A percentile compares a stretch with the other conserved stretches of the same genome.
Conservation (phyloP, 2,888 invertebrate species). For the Acanthosoma haemorrhoidale region DNA sequence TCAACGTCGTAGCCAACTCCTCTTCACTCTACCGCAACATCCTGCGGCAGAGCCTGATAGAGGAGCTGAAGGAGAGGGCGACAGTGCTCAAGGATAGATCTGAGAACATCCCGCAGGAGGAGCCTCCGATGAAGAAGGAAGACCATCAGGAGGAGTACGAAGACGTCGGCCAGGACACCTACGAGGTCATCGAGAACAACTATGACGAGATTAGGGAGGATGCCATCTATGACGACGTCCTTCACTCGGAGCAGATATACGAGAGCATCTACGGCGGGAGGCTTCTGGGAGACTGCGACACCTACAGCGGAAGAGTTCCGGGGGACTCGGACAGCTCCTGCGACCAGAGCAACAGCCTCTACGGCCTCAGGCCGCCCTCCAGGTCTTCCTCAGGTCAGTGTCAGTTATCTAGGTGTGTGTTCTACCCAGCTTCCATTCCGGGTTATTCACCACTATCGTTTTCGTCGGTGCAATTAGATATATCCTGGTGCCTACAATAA, state of each 20-base stretch:
- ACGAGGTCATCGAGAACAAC: conserved; percentile 35
- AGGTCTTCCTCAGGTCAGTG: conserved; percentile 38
- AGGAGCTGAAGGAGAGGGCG: conserved; percentile 13
- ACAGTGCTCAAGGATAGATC: background rate
- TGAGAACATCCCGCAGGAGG: background rate
- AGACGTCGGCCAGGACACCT: background rate
- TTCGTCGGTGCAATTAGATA: no score
- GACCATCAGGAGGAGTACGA: background rate
- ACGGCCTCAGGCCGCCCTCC: conserved; percentile 42
- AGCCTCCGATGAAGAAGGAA: background rate
- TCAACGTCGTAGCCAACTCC: conserved; percentile 18
- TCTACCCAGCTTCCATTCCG: no score
- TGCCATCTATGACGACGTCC: conserved; percentile 42
- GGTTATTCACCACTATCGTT: no score
- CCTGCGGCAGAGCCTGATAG: conserved; percentile 18
- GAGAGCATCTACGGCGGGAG: conserved; percentile 50
- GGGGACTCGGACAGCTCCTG: conserved; percentile 41
- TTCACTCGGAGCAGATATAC: conserved; percentile 47
- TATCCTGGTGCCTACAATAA: no score
- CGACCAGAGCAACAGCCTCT: conserved; percentile 44
- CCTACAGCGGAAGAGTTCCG: conserved; percentile 40
- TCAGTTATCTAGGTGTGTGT: no score
- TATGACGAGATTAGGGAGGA: conserved; percentile 37
- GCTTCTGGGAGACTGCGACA: conserved; percentile 39
- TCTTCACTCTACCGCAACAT: conserved; percentile 27